Evolutionary conservation across 2,888 invertebrate genomes (phyloP).

Genomic region (Andrena chrysosceles): DNA sequence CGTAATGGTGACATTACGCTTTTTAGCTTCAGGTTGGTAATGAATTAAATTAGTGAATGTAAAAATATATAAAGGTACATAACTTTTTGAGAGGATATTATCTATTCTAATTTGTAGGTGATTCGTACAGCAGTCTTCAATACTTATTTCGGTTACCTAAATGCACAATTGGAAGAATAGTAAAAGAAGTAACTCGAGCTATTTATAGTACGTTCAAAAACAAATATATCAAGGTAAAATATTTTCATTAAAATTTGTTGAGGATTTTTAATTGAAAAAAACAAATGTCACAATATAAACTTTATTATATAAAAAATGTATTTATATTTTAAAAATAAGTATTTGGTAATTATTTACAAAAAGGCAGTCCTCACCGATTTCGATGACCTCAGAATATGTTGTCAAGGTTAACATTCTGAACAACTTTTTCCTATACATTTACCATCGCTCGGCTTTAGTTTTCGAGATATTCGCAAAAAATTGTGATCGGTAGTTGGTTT

Average conservation of each 20-base stretch:
- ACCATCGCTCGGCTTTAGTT: too few relatives aligned
- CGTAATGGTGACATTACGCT: background rate
- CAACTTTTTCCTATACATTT: too few relatives aligned
- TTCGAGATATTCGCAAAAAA: too few relatives aligned
- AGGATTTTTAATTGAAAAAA: slow-evolving; percentile 1
- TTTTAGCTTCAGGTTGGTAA: background rate
- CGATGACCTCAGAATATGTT: too few relatives aligned
- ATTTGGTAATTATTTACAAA: too few relatives aligned
- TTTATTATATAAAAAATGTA: background rate
- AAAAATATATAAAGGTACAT: background rate
- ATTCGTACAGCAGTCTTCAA: background rate
- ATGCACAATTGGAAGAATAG: slow-evolving; percentile 2
- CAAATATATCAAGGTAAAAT: background rate
- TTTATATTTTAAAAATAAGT: too few relatives aligned
- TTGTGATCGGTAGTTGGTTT: too few relatives aligned
- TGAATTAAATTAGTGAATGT: background rate
- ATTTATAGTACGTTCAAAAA: background rate
- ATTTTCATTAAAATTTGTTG: background rate
- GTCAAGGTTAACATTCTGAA: too few relatives aligned
- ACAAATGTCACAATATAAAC: background rate
- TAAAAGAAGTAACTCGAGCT: background rate
- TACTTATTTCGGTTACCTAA: background rate
- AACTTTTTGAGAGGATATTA: background rate
- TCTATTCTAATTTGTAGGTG: slow-evolving; percentile 1
- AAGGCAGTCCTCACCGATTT: too few relatives aligned